Evolutionary conservation across 2,797 vertebrate species (phyloP).

Genomic region (Eremophila alpestris): DNA sequence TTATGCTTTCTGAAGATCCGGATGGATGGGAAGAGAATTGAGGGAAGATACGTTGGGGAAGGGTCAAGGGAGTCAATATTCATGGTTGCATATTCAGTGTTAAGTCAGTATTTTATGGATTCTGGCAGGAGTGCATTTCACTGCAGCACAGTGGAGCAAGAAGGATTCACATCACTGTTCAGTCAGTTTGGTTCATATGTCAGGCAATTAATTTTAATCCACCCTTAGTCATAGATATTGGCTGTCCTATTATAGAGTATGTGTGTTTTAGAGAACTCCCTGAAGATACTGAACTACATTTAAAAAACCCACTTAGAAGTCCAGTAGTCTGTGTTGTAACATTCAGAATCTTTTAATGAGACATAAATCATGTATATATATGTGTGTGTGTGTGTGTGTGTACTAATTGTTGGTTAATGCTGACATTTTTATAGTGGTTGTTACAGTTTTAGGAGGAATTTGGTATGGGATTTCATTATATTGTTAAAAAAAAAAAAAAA

Average conservation of each 20-base stretch:
- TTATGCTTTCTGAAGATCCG: neutral
- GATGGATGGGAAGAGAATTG: neutral
- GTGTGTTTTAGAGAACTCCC: neutral
- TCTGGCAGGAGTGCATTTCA: neutral
- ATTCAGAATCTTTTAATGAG: neutral
- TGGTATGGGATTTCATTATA: neutral
- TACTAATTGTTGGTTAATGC: neutral
- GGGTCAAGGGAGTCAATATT: neutral
- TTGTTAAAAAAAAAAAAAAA: neutral
- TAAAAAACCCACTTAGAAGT: neutral
- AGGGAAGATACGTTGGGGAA: neutral
- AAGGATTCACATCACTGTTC: neutral
- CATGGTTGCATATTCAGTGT: neutral
- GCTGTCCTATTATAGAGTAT: neutral
- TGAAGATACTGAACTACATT: neutral
- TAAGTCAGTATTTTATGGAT: neutral
- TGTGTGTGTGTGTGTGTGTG: neutral
- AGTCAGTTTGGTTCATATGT: neutral
- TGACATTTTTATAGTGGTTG: neutral
- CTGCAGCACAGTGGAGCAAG: neutral
- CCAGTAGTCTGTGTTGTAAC: neutral
- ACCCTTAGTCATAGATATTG: neutral
- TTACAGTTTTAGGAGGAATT: neutral
- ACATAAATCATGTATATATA: neutral
- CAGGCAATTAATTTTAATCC: neutral